These are phyloP conservation scores for Campoplex capitator DNA, from an alignment of 2,888 invertebrate species.

Conservation along the genomic window DNA sequence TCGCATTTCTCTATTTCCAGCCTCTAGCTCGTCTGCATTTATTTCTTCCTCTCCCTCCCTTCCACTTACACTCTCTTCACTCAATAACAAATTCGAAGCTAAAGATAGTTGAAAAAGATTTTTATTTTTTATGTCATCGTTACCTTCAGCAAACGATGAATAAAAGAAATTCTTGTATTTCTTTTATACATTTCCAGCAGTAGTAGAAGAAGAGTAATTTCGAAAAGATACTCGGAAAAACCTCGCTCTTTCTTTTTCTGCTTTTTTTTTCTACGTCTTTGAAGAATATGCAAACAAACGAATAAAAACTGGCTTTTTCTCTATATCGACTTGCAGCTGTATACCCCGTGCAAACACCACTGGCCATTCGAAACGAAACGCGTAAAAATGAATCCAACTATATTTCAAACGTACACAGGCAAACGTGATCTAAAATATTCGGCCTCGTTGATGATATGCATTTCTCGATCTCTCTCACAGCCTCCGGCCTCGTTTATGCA, in stretches of 20 bases:
- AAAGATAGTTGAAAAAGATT: not conserved
- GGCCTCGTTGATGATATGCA: conserved; percentile 39
- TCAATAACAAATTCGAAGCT: not conserved
- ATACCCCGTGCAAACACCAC: not conserved
- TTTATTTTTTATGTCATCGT: not conserved
- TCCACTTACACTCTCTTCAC: too few species aligned
- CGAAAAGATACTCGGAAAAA: not conserved
- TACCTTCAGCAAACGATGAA: not conserved
- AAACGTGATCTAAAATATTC: conserved; percentile 31
- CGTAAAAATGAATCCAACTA: not conserved
- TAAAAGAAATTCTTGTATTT: not conserved
- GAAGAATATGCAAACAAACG: not conserved
- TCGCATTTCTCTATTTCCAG: not conserved
- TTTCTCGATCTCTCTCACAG: not conserved
- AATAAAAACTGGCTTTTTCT: not conserved
- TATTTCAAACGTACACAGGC: not conserved
- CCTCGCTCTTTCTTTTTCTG: not conserved
- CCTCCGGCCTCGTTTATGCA: not conserved
- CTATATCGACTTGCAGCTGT: not conserved
- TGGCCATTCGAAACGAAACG: not conserved
- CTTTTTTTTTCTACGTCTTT: not conserved
- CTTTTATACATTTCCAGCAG: not conserved
- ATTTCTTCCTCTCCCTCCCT: not conserved
- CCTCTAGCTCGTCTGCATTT: not conserved
- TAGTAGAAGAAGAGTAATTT: not conserved